Evolutionary conservation across 2,888 invertebrate species (phyloP).

Genomic region (Hololepta plana): DNA sequence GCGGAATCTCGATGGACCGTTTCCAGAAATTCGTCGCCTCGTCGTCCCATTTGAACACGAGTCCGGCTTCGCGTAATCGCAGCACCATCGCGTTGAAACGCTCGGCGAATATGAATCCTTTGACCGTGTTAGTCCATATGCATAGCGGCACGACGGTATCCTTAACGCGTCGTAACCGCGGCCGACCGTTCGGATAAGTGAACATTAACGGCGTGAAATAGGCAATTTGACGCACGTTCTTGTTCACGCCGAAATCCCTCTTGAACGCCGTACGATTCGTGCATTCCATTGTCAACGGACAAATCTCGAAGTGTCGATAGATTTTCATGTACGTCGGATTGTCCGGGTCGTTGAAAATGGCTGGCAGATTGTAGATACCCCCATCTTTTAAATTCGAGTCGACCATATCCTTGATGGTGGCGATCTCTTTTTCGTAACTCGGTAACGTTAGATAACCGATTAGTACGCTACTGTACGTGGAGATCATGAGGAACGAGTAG

Average conservation of each 20-base stretch:
- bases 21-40: no score
- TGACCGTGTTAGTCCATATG: conserved; percentile 3
- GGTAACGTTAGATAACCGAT: conserved; percentile 37
- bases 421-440: conserved; percentile 32
- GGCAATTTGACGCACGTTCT: conserved; percentile 11
- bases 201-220: conserved; percentile 11
- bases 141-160: conserved; percentile 2
- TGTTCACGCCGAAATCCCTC: conserved; percentile 11
- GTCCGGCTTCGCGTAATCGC: conserved; percentile 3
- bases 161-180: conserved; percentile 9
- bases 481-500: conserved; percentile 32
- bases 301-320: conserved; percentile 9
- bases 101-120: conserved; percentile 4
- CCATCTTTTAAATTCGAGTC: conserved; percentile 28
- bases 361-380: conserved; percentile 6
- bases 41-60: conserved; percentile 4
- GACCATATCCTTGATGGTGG: conserved; percentile 31
- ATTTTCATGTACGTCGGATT: conserved; percentile 7
- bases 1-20: no score
- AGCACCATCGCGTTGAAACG: conserved; percentile 4
- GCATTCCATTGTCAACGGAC: conserved; percentile 11
- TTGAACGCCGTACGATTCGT: conserved; percentile 11
- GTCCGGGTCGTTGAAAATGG: conserved; percentile 6
- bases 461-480: conserved; percentile 38
- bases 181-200: conserved; percentile 9